Evolutionary conservation across 2,113 vertebrate species (phyloP), one percentile per base, ranked within the genome.

Genomic region (Andinoacara biseriatus): DNA sequence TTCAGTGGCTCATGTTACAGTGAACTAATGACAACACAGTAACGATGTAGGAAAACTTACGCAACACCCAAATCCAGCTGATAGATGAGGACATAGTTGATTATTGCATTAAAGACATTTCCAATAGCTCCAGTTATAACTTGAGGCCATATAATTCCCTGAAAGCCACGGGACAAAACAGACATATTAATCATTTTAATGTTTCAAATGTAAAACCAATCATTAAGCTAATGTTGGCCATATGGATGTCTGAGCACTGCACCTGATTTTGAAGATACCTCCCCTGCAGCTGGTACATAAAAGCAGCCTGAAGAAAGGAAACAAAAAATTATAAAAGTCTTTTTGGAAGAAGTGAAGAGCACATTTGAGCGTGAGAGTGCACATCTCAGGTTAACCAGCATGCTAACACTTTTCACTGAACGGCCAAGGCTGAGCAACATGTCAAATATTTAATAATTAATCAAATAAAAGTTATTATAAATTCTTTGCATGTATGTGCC

Each of bases 141-240:
- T 85, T 98, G 98, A 77, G 98, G 98, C 95, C 97, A 94, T 29
- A 98, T 96, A 38, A 99, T 97, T 2, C 94, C 97, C 98, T 99
- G 91, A 54, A 94, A 91, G 8, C n/a, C 90, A 8, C 49, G 87
- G 26, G 17, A 86, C 11, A 82, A 54, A 7, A 9, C 15, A 4
- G 20, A 26, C 11, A 76, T 11, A 81, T 0, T 78, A 56, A 17
- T 7, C 7, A 10, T 26, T 59, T 43, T 2, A 24, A 56, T 33
- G 14, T 49, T 49, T 43, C 6, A n/a, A 35, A 56, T 22, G 4
- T 2, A 22, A 9, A 56, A 9, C n/a, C 11, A 15, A 1, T 5
- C 7, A n/a, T 18, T 15, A 63, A 40, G 0, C 6, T 63, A 40
- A 38, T 10, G 22, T 14, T 1, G 13, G 8, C 10, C 2, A 3